phyloP scores from a whole-genome alignment of 2,888 invertebrate species.

The Agrochola lota region DNA sequence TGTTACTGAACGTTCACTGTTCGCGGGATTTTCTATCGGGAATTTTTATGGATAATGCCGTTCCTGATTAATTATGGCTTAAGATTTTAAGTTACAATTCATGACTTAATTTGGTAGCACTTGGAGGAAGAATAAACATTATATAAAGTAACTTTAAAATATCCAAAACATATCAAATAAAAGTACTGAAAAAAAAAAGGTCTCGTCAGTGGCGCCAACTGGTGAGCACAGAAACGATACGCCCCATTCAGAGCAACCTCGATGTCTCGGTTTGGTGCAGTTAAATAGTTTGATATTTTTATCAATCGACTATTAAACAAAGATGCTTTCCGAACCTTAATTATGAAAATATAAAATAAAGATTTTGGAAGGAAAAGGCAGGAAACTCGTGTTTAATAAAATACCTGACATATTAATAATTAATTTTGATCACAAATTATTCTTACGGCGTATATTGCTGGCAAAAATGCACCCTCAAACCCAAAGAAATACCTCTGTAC shows the following conservation, averaged over 20 bases:
- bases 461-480: conserved; percentile 41
- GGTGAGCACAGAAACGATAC: no score
- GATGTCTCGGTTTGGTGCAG: no score
- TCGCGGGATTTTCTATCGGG: neutral
- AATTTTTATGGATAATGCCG: neutral
- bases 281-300: neutral
- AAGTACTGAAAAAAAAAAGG: no score
- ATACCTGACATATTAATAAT: neutral
- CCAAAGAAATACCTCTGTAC: conserved; percentile 48
- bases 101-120: neutral
- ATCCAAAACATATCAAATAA: no score
- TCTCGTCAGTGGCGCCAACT: no score
- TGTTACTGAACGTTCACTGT: neutral
- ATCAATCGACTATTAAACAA: neutral
- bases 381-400: neutral
- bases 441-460: conserved; percentile 12
- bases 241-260: no score
- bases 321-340: no score
- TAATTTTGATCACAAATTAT: conserved; percentile 24
- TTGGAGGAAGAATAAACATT: no score
- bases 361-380: neutral
- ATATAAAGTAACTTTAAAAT: no score
- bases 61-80: neutral
- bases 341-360: neutral
- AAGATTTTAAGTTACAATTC: neutral